phyloP scores from a whole-genome alignment of 2,888 invertebrate genomes.

The Chydorus sphaericus region DNA sequence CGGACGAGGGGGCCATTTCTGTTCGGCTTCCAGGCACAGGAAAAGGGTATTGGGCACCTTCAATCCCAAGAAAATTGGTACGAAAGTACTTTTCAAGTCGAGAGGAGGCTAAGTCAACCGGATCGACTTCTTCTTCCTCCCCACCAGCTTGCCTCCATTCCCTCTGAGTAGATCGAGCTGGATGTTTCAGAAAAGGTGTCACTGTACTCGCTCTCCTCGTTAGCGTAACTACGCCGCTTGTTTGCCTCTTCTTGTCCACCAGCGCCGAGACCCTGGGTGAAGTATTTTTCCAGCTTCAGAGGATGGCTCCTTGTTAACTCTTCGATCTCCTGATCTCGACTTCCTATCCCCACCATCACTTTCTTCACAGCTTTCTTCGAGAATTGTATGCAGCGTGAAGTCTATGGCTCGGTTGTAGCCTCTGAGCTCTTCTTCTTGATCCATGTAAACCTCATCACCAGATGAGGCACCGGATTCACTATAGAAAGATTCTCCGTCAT shows the following conservation, averaged over 20 bases:
- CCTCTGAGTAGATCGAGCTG: slow-evolving; percentile 69
- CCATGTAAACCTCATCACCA: slow-evolving; percentile 41
- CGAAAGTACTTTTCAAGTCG: slow-evolving; percentile 79
- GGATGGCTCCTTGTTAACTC: slow-evolving; percentile 29
- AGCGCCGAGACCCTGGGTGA: slow-evolving; percentile 71
- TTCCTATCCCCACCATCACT: slow-evolving; percentile 35
- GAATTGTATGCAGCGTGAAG: slow-evolving; percentile 80
- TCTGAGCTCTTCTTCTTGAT: slow-evolving; percentile 64
- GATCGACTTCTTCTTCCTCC: slow-evolving; percentile 39
- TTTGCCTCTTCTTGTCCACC: slow-evolving; percentile 29
- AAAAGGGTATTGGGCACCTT: slow-evolving; percentile 29
- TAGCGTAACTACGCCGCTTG: slow-evolving; percentile 21
- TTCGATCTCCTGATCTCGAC: slow-evolving; percentile 21
- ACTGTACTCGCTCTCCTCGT: slow-evolving; percentile 28
- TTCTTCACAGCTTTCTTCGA: slow-evolving; percentile 88
- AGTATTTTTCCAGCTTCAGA: slow-evolving; percentile 78
- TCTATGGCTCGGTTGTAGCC: slow-evolving; percentile 73
- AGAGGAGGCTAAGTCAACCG: slow-evolving; percentile 63
- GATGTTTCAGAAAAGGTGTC: slow-evolving; percentile 42
- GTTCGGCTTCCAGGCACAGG: slow-evolving; percentile 59
- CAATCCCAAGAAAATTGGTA: slow-evolving; percentile 21
- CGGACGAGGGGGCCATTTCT: slow-evolving; percentile 44
- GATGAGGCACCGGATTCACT: slow-evolving; percentile 34
- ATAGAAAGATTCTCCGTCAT: slow-evolving; percentile 24
- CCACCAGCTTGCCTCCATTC: slow-evolving; percentile 30